Evolutionary conservation across 1,140 invertebrate species (phyloP), one percentile per base, ranked within the genome.

Genomic region (Megalopta genalis): DNA sequence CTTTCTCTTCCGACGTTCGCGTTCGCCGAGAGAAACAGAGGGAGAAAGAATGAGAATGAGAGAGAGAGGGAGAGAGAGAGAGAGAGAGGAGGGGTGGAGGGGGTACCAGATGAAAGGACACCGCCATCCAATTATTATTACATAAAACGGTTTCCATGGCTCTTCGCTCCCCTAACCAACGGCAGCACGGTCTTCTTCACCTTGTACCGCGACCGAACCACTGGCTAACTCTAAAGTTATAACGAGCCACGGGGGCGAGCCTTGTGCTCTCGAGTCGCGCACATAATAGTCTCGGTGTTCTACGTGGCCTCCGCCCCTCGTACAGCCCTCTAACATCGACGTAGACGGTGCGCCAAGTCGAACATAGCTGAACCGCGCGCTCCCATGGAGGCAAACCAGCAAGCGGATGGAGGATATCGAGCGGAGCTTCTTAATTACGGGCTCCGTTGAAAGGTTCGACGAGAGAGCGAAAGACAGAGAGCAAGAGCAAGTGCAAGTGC

Each of bases 61-160:
- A 52, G 49, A 18, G 49, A n/a, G 18, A n/a, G 21, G 7, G 52
- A 57, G 21, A n/a, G 54, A 21, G 54, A n/a, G 46, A 49, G 16
- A 52, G 57, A 68, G 68, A 52, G 71, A 80, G 60, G 70, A n/a
- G n/a, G n/a, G n/a, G n/a, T n/a, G n/a, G 71, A 60, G 69, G 49
- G 63, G 57, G 52, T 73, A 25, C 21, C 71, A 83, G 90, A 92
- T 91, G 90, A 91, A 91, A 92, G 90, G 90, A 90, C 82, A 89
- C 90, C 90, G 90, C 87, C 88, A 88, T 91, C 91, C 91, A 92
- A 92, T 91, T 91, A 91, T 89, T 90, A 91, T 91, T 90, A 90
- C 87, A 90, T 91, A 89, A 92, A 91, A 92, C 86, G 86, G 74
- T 88, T 87, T 87, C 87, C 82, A 86, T 62, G 68, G 88, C 86